Evolutionary conservation across 2,797 vertebrate genomes (phyloP), one percentile per base, ranked within the genome.

Genomic region (Hemitrygon akajei): DNA sequence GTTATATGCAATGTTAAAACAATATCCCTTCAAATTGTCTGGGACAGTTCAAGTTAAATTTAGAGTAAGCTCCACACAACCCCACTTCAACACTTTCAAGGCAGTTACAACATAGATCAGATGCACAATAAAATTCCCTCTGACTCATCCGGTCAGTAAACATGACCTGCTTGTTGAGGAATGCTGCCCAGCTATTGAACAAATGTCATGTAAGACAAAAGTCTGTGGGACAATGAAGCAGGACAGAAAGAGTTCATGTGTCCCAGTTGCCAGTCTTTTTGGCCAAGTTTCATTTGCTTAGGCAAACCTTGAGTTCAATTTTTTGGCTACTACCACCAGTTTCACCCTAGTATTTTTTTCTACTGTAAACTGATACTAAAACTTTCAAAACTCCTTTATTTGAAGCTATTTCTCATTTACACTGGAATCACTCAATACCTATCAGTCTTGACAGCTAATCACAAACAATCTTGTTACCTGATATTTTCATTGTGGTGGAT

Each of bases 401-500:
- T 89, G 86, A 89, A 89, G 14, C n/a, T 10, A 89, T 34, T 69
- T 89, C 86, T 89, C 86, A 89, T 69, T 89, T 89, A 89, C 86
- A 89, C 86, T 89, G 63, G 86, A 34, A 89, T 89, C 86, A 89
- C 86, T 89, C 86, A 89, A 37, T 89, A 89, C 60, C 63, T 89
- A 89, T 63, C n/a, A 18, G 63, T 18, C 86, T 16, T 89, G 86
- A 89, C 60, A 89, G 86, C 86, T 89, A 89, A 69, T 69, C 86
- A 4, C 60, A 89, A 89, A 69, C 86, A 89, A 89, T 66, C 27
- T 34, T 89, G 86, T 89, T 89, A 89, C 63, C 0, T 69, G 86
- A 89, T 89, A 89, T 89, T 89, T 89, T 89, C 86, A 89, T 69
- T 89, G 82, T 86, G 82, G 60, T 86, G 82, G 58, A 86, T 86